phyloP scores from a whole-genome alignment of 1,140 invertebrate genomes.

The Macrostomum lignano region DNA sequence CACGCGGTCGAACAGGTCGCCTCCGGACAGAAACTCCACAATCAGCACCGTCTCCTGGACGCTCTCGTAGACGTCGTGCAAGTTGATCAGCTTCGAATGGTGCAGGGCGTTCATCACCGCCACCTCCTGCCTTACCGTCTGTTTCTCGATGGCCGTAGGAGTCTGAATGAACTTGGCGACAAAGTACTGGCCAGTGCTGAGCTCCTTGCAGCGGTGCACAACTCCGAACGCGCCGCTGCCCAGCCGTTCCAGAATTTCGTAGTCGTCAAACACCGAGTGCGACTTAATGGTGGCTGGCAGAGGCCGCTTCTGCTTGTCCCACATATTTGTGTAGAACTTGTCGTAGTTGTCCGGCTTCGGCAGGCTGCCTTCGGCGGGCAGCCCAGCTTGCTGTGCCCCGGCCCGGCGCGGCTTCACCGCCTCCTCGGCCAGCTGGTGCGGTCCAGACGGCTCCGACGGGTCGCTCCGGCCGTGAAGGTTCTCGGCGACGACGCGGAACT shows the following conservation, averaged over 20 bases:
- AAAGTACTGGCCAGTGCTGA: conserved; percentile 75
- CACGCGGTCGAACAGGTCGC: conserved; percentile 87
- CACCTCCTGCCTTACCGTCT: conserved; percentile 83
- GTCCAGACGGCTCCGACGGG: too few species aligned
- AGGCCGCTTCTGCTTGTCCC: too few species aligned
- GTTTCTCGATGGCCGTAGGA: conserved; percentile 71
- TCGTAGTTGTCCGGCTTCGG: too few species aligned
- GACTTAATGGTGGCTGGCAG: too few species aligned
- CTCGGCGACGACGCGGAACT: conserved; percentile 84
- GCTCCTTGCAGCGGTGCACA: conserved; percentile 78
- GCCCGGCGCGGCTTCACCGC: too few species aligned
- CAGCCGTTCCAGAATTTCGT: conserved; percentile 94
- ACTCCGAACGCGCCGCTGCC: conserved; percentile 87
- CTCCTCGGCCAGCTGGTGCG: too few species aligned
- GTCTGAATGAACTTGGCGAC: conserved; percentile 97
- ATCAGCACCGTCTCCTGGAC: conserved; percentile 97
- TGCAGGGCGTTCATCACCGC: conserved; percentile 95
- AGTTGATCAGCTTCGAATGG: conserved; percentile 78
- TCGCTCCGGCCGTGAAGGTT: conserved; percentile 86
- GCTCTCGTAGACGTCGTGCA: conserved; percentile 94
- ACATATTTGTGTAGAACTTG: too few species aligned
- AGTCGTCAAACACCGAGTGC: conserved; percentile 75
- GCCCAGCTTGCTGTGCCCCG: too few species aligned
- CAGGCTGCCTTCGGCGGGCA: too few species aligned
- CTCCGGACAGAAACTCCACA: conserved; percentile 89